Conservation (phyloP, 1,140 invertebrate species). For the Bombus ignitus region DNA sequence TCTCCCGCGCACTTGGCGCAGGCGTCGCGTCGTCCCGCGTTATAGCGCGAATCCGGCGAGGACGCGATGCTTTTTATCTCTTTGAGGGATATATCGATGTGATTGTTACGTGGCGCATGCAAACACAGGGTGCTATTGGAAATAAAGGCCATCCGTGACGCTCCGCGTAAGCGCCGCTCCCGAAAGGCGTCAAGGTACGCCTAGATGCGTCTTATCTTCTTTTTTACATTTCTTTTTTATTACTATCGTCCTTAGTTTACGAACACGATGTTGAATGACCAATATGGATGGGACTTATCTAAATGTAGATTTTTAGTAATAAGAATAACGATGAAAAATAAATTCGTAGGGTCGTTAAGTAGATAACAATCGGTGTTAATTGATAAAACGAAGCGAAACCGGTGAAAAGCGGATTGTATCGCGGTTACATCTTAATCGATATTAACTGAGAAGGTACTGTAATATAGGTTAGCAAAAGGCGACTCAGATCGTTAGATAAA, state of each 20-base stretch:
- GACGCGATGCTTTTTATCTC: conserved; percentile 55
- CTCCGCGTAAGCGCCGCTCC: neutral
- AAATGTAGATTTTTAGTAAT: neutral
- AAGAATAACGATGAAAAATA: neutral
- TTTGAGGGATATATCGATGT: conserved; percentile 23
- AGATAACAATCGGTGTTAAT: neutral
- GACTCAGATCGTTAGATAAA: neutral
- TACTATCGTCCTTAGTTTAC: too few relatives aligned
- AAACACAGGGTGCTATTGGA: neutral
- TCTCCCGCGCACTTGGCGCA: conserved; percentile 50
- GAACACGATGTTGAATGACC: neutral
- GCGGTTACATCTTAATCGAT: neutral
- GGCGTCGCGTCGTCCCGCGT: conserved; percentile 47
- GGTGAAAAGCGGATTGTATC: neutral
- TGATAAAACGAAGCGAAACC: neutral
- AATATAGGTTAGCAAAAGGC: neutral
- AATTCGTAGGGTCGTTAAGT: neutral
- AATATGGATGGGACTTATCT: neutral
- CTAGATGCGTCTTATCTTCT: neutral
- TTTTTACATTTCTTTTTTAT: neutral
- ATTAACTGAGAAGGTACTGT: neutral
- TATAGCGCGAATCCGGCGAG: conserved; percentile 40
- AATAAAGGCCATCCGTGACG: neutral
- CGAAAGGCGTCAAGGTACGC: neutral
- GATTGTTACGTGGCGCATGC: conserved; percentile 21